Evolutionary conservation across 2,888 invertebrate genomes (phyloP).

Genomic region (Conomelus anceps): DNA sequence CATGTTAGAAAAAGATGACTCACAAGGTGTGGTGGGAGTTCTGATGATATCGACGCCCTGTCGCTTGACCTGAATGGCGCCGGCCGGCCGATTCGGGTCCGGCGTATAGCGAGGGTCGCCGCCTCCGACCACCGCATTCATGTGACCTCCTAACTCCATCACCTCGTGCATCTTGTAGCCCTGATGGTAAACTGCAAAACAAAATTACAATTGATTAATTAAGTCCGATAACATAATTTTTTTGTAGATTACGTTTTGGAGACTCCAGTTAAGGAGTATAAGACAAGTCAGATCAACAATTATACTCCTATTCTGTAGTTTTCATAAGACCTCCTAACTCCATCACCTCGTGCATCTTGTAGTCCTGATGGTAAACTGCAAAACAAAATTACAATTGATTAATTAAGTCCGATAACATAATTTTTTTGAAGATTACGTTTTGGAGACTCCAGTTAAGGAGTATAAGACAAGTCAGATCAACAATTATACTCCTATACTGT

Average conservation of each 20-base stretch:
- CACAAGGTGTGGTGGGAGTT: slow-evolving; percentile 59
- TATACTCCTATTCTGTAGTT: too few species aligned
- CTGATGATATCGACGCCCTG: slow-evolving; percentile 67
- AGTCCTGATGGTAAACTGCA: slow-evolving; percentile 38
- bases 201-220: neutral
- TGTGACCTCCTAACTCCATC: slow-evolving; percentile 31
- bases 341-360: slow-evolving; percentile 43
- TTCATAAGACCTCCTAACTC: slow-evolving; percentile 35
- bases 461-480: too few species aligned
- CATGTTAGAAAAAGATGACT: too few species aligned
- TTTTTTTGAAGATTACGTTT: too few species aligned
- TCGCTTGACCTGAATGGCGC: slow-evolving; percentile 46
- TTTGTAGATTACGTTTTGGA: too few species aligned
- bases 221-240: too few species aligned
- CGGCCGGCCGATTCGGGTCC: slow-evolving; percentile 64
- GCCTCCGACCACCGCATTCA: slow-evolving; percentile 41
- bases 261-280: too few species aligned
- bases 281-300: too few species aligned
- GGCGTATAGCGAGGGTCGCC: slow-evolving; percentile 64
- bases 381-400: slow-evolving; percentile 21
- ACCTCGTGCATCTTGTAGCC: slow-evolving; percentile 43
- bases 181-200: slow-evolving; percentile 37
- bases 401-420: too few species aligned
- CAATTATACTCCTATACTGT: too few species aligned
- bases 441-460: too few species aligned